Percentiles rank a stretch among this genome's conserved stretches.
These are phyloP conservation scores for Petrophora chlorosata DNA, from an alignment of 2,888 invertebrate species.

Conservation along the genomic window DNA sequence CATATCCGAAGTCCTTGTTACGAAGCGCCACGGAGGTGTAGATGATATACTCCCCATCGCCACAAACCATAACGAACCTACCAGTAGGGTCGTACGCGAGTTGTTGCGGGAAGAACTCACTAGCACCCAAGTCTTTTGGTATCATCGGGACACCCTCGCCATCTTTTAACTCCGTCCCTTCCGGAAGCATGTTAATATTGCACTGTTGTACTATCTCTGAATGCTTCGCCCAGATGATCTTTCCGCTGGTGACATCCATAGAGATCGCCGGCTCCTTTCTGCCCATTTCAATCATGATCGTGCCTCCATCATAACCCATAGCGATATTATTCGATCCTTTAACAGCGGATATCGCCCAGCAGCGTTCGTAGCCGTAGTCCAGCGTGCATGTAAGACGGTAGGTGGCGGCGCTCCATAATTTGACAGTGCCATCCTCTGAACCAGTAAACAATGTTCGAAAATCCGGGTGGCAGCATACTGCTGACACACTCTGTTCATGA, in stretches of 20 bases:
- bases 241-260: conserved; percentile 97
- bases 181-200: background rate
- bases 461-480: conserved; percentile 5
- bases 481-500: conserved; percentile 26
- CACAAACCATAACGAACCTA: conserved; percentile 94
- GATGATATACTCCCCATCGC: conserved; percentile 99
- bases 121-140: background rate
- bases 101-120: conserved; percentile 4
- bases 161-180: background rate
- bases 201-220: conserved; percentile 3
- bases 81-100: conserved; percentile 95
- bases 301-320: conserved; percentile 10
- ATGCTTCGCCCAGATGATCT: conserved; percentile 6
- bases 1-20: conserved; percentile 5
- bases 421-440: conserved; percentile 3
- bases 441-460: background rate
- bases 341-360: background rate
- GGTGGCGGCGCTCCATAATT: background rate
- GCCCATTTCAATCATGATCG: conserved; percentile 4
- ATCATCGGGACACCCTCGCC: background rate
- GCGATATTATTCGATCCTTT: background rate
- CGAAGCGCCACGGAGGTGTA: conserved; percentile 97
- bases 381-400: background rate
- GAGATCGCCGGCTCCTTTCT: conserved; percentile 97
- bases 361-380: background rate